Percentiles rank a stretch among this genome's conserved stretches.
phyloP scores from a whole-genome alignment of 2,113 vertebrate genomes.

The Todiramphus chloris region DNA sequence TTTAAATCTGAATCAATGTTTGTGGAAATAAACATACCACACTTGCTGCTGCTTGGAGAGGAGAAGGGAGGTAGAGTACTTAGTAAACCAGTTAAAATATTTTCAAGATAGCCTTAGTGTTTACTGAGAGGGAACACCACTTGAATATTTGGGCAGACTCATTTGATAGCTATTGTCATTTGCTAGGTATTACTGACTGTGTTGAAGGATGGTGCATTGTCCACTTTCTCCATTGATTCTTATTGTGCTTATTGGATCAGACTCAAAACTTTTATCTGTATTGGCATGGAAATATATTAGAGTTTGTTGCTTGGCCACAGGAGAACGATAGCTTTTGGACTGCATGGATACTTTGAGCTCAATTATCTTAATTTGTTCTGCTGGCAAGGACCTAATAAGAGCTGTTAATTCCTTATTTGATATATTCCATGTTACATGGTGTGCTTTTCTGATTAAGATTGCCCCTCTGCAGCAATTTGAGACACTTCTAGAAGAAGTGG shows the following conservation, averaged over 20 bases:
- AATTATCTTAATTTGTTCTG: constrained; percentile 46
- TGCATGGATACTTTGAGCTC: not conserved
- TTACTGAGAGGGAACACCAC: not conserved
- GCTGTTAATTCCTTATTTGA: constrained; percentile 34
- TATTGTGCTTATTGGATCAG: not conserved
- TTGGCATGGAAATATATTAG: not conserved
- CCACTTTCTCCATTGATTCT: not conserved
- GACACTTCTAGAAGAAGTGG: not conserved
- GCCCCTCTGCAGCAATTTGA: not conserved
- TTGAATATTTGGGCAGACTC: not conserved
- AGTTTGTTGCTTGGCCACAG: not conserved
- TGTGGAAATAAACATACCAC: not conserved
- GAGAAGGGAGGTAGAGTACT: not conserved
- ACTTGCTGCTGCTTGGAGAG: not conserved
- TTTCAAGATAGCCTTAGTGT: not conserved
- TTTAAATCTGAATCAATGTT: not conserved
- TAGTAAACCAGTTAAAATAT: not conserved
- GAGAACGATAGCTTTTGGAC: not conserved
- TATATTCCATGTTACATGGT: not conserved
- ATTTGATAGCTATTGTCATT: not conserved
- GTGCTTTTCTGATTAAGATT: not conserved
- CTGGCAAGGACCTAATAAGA: constrained; percentile 1
- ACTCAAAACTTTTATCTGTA: not conserved
- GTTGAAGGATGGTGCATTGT: not conserved
- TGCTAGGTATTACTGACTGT: not conserved